Evolutionary conservation across 2,888 invertebrate species (phyloP).

Genomic region (Andrena marginata): DNA sequence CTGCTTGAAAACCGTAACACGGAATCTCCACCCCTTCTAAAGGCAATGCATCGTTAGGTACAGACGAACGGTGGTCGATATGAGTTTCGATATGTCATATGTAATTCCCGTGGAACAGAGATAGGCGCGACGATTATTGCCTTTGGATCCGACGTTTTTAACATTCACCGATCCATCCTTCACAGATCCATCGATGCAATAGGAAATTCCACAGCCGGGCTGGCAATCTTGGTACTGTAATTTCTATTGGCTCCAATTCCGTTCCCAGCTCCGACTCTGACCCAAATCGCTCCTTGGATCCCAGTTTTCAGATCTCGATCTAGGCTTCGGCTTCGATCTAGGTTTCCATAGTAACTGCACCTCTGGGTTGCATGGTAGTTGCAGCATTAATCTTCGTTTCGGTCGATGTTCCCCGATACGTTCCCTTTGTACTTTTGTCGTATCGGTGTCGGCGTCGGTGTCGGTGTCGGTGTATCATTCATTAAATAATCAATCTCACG

Average conservation of each 20-base stretch:
- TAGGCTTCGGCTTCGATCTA: not conserved
- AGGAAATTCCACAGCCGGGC: not conserved
- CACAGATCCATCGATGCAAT: not conserved
- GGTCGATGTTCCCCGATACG: not conserved
- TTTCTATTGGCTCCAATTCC: not conserved
- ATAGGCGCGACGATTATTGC: constrained; percentile 20
- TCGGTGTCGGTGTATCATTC: not conserved
- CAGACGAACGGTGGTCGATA: constrained; percentile 73
- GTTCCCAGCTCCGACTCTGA: constrained; percentile 4
- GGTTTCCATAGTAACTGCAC: constrained; percentile 5
- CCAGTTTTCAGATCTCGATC: not conserved
- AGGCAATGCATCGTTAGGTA: constrained; percentile 22
- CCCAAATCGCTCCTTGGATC: not conserved
- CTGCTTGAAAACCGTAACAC: constrained; percentile 22
- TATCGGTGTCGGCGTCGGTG: not conserved
- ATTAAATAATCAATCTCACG: not conserved
- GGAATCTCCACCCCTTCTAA: constrained; percentile 27
- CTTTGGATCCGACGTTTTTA: not conserved
- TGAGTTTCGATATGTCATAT: constrained; percentile 76
- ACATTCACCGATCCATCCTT: constrained; percentile 3
- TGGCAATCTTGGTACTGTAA: not conserved
- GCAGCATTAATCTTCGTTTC: constrained; percentile 1
- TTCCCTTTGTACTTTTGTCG: not conserved
- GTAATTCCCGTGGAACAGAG: constrained; percentile 30
- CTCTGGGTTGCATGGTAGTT: not conserved